phyloP scores from a whole-genome alignment of 2,888 invertebrate species.

The Rhogogaster chlorosoma region DNA sequence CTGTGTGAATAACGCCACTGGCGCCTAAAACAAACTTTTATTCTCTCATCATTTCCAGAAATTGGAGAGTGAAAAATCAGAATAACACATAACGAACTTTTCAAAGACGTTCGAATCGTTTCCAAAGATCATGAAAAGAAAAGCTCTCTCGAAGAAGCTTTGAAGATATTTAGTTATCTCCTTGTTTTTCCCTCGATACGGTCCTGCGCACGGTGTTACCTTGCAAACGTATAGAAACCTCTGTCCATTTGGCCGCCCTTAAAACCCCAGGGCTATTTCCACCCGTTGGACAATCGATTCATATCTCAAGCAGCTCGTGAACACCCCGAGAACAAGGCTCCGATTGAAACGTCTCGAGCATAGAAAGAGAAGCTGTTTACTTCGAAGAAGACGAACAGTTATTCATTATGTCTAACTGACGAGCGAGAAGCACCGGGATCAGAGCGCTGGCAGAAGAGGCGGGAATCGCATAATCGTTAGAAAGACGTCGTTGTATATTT shows the following conservation, averaged over 20 bases:
- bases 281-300: slow-evolving; percentile 69
- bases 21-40: neutral
- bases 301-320: slow-evolving; percentile 66
- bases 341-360: slow-evolving; percentile 72
- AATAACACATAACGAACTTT: neutral
- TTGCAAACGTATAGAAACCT: neutral
- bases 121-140: neutral
- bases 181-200: slow-evolving; percentile 5
- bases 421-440: slow-evolving; percentile 8
- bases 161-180: slow-evolving; percentile 47
- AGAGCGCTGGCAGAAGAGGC: neutral
- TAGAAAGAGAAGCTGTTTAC: slow-evolving; percentile 55
- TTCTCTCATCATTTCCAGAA: neutral
- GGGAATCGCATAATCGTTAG: neutral
- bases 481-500: slow-evolving; percentile 27
- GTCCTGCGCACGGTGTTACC: neutral
- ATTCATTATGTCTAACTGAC: slow-evolving; percentile 20
- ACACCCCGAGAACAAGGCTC: slow-evolving; percentile 63
- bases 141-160: neutral
- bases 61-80: neutral
- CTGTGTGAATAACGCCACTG: neutral
- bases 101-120: neutral
- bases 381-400: slow-evolving; percentile 30
- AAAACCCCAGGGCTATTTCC: slow-evolving; percentile 4
- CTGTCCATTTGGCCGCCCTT: slow-evolving; percentile 26